Percentiles rank a stretch among this genome's conserved stretches.
Conservation (phyloP, 1,140 invertebrate genomes). For the Bombus ignitus region DNA sequence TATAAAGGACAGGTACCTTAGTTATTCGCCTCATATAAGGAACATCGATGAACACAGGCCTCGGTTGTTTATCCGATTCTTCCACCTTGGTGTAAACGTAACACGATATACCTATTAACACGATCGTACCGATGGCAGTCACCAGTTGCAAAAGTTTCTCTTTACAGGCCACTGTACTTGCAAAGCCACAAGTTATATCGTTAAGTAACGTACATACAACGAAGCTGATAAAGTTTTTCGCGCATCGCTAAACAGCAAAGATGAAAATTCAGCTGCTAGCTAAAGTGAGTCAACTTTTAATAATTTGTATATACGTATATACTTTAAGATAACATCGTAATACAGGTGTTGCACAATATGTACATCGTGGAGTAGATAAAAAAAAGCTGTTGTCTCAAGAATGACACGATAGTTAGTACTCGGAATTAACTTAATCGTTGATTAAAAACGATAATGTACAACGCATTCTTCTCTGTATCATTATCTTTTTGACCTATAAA, state of each 20-base stretch:
- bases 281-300: background rate
- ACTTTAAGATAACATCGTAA: background rate
- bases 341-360: background rate
- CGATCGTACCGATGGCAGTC: conserved; percentile 35
- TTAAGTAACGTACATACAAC: background rate
- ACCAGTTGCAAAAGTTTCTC: conserved; percentile 14
- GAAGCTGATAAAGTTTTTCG: background rate
- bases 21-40: conserved; percentile 64
- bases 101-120: conserved; percentile 36
- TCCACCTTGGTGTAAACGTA: conserved; percentile 3
- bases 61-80: conserved; percentile 47
- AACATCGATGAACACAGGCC: conserved; percentile 61
- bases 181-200: conserved; percentile 1
- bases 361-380: background rate
- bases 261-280: background rate
- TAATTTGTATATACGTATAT: background rate
- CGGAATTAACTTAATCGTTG: background rate
- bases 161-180: conserved; percentile 6
- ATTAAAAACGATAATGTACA: conserved; percentile 12
- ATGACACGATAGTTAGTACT: background rate
- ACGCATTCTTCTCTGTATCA: background rate
- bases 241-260: background rate
- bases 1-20: conserved; percentile 55
- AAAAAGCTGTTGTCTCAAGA: background rate
- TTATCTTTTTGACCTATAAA: background rate